Conservation (phyloP, 2,113 vertebrate genomes). For the Catharus minimus region DNA sequence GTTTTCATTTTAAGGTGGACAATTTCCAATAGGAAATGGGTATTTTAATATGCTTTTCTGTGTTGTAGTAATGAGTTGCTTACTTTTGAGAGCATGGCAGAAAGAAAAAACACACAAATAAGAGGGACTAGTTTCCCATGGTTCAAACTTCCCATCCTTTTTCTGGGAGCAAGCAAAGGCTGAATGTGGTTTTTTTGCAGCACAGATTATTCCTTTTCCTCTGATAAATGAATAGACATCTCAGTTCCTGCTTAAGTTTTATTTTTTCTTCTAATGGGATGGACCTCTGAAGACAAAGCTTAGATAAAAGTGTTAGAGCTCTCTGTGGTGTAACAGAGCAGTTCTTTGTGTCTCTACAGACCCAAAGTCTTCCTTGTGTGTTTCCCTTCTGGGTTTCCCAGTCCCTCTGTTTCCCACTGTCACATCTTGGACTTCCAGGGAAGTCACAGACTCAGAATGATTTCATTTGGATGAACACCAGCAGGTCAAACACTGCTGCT, state of each 20-base stretch:
- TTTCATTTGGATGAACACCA: background rate
- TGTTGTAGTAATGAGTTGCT: background rate
- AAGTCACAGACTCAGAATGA: background rate
- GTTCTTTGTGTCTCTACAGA: background rate
- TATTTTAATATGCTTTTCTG: conserved; percentile 28
- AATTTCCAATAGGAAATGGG: conserved; percentile 32
- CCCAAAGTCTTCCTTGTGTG: background rate
- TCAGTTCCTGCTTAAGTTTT: background rate
- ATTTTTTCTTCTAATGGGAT: background rate
- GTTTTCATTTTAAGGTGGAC: conserved; percentile 21
- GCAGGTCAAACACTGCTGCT: background rate
- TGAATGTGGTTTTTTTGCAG: background rate
- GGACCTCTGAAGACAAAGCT: background rate
- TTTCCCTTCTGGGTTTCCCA: background rate
- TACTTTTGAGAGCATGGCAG: background rate
- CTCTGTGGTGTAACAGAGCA: background rate
- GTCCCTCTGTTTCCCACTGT: background rate
- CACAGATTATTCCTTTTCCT: background rate
- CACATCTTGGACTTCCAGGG: background rate
- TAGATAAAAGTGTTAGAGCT: background rate
- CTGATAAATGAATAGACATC: background rate
- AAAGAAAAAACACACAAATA: background rate
- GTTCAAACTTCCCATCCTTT: background rate
- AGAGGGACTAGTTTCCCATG: background rate
- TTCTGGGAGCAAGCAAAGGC: background rate